Conservation (phyloP, 2,888 invertebrate genomes). For the Apamea epomidion region DNA sequence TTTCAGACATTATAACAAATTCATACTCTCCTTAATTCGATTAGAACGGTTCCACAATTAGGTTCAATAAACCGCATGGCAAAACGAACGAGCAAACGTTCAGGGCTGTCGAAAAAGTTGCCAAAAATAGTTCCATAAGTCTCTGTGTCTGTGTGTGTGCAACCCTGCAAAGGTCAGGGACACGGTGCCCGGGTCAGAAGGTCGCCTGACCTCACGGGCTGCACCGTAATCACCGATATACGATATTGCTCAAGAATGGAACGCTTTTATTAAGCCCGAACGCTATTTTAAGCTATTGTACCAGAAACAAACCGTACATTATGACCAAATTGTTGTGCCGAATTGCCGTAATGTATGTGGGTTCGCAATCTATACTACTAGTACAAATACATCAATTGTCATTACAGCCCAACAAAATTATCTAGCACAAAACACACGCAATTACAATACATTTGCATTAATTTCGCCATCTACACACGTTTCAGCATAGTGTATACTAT, state of each 20-base stretch:
- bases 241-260: slow-evolving; percentile 64
- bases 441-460: slow-evolving; percentile 58
- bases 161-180: slow-evolving; percentile 67
- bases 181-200: slow-evolving; percentile 63
- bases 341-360: slow-evolving; percentile 20
- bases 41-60: slow-evolving; percentile 30
- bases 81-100: slow-evolving; percentile 12
- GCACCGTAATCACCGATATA: slow-evolving; percentile 70
- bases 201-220: slow-evolving; percentile 66
- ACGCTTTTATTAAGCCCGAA: slow-evolving; percentile 54
- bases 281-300: slow-evolving; percentile 45
- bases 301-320: slow-evolving; percentile 34
- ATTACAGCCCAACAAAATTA: slow-evolving; percentile 30
- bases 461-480: slow-evolving; percentile 48
- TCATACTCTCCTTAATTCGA: slow-evolving; percentile 35
- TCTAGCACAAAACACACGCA: slow-evolving; percentile 38
- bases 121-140: slow-evolving; percentile 55
- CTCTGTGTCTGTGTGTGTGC: slow-evolving; percentile 48
- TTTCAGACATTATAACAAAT: slow-evolving; percentile 40
- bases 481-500: slow-evolving; percentile 46
- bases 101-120: slow-evolving; percentile 35
- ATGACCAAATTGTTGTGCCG: slow-evolving; percentile 27
- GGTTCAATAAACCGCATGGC: slow-evolving; percentile 22
- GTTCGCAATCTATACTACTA: slow-evolving; percentile 9
- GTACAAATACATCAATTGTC: slow-evolving; percentile 38